phyloP scores from a whole-genome alignment of 2,888 invertebrate species.

The Heliconius ethilla region DNA sequence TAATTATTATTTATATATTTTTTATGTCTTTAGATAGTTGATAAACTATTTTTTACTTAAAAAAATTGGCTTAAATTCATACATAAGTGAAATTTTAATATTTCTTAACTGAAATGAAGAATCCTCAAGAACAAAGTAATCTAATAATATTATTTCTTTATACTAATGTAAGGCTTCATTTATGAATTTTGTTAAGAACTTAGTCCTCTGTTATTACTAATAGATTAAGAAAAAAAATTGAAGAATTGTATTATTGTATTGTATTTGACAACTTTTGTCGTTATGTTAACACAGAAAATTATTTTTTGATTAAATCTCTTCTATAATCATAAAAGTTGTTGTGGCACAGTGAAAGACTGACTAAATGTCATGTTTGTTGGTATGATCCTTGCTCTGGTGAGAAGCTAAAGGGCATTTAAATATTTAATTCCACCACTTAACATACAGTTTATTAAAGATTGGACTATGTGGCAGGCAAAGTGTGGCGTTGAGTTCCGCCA shows the following conservation, averaged over 20 bases:
- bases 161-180: conserved; percentile 33
- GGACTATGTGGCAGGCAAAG: too few relatives aligned
- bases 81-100: background rate
- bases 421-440: too few relatives aligned
- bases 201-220: background rate
- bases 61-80: background rate
- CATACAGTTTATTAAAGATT: too few relatives aligned
- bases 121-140: conserved; percentile 33
- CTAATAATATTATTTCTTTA: conserved; percentile 26
- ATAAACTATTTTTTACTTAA: background rate
- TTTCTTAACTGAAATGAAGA: background rate
- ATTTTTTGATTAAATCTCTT: too few relatives aligned
- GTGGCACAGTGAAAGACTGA: too few relatives aligned
- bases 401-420: too few relatives aligned
- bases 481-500: too few relatives aligned
- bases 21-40: background rate
- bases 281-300: too few relatives aligned
- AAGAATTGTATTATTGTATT: background rate
- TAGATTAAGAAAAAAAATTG: too few relatives aligned
- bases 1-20: background rate
- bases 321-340: too few relatives aligned
- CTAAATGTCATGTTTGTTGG: too few relatives aligned
- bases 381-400: too few relatives aligned
- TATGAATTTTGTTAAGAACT: conserved; percentile 10
- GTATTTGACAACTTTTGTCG: background rate